Base-by-base conservation (phyloP, 2,797 vertebrate genomes). In the Sardinella longiceps region DNA sequence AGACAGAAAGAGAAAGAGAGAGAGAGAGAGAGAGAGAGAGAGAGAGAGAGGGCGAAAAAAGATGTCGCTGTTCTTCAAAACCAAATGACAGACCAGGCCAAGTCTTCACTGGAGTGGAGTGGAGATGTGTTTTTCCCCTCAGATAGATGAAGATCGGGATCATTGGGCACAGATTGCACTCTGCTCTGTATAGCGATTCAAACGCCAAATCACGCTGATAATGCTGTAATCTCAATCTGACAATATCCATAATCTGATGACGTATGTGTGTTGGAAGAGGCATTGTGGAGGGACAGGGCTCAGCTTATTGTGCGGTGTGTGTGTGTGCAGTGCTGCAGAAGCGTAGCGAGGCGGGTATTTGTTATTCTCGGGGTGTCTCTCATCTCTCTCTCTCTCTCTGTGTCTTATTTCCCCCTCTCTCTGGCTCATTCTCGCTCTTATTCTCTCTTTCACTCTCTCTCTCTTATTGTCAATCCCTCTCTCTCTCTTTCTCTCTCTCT, bases 161-260 rank as follows among this genome's bases (percentile, higher is more conserved):
- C 33, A 20, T 74, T 37, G 14, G 30, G 30, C 66, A 74, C 66
- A 33, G 28, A 70, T 37, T 30, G 37, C 14, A 20, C 4, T 2
- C 60, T 18, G 66, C 66, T 74, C 30, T 74, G 66, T 74, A n/a
- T n/a, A 33, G 66, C 15, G 30, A 37, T 74, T 30, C 30, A 33
- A 37, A 37, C 66, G 39, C 66, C 66, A 74, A 74, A 74, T 74
- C 66, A 37, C 20, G 66, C 5, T 33, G 30, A 33, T 74, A 74
- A 70, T 30, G 15, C 12, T 20, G 14, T 37, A 70, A 74, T 74
- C 94, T 15, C 20, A 70, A 74, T 74, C 94, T 95, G 95, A 94
- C 93, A 95, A 95, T 94, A 93, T 95, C 93, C 93, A 23, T 89
- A 90, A 90, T 90, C 89, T 88, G 80, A 92, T 94, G 94, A 95